Evolutionary conservation across 2,113 vertebrate species (phyloP).

Genomic region (Pongo pygmaeus): DNA sequence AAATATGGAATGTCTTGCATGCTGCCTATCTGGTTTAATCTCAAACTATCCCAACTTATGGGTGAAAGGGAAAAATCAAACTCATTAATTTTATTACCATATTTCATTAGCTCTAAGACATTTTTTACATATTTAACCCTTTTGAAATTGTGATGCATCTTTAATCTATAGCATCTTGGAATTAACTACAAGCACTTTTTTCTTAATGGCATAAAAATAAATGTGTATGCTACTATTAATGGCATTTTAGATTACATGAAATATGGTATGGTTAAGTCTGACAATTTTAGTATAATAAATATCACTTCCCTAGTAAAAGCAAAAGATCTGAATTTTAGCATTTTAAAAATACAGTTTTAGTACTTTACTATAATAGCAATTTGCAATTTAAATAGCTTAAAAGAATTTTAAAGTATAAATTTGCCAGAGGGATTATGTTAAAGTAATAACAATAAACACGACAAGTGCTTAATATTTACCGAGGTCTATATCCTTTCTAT

Average conservation of each 20-base stretch:
- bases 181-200: conserved; percentile 69
- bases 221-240: conserved; percentile 38
- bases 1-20: conserved; percentile 50
- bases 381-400: conserved; percentile 20
- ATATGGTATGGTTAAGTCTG: conserved; percentile 47
- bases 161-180: conserved; percentile 54
- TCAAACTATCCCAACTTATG: conserved; percentile 37
- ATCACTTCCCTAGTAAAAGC: conserved; percentile 48
- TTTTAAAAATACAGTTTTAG: conserved; percentile 37
- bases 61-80: conserved; percentile 46
- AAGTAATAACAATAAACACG: conserved; percentile 36
- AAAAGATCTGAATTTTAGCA: conserved; percentile 45
- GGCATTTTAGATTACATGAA: conserved; percentile 64
- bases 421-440: conserved; percentile 3
- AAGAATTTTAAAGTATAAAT: conserved; percentile 21
- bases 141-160: conserved; percentile 29
- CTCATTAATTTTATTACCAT: conserved; percentile 58
- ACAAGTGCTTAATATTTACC: neutral
- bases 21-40: conserved; percentile 53
- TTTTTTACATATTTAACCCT: conserved; percentile 41
- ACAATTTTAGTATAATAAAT: conserved; percentile 48
- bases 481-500: neutral
- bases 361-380: conserved; percentile 23
- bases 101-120: conserved; percentile 61
- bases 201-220: conserved; percentile 64